Percentiles rank a stretch among this genome's conserved stretches.
Evolutionary conservation across 2,888 invertebrate genomes (phyloP).

Genomic region (Agonopterix alstromeriana): DNA sequence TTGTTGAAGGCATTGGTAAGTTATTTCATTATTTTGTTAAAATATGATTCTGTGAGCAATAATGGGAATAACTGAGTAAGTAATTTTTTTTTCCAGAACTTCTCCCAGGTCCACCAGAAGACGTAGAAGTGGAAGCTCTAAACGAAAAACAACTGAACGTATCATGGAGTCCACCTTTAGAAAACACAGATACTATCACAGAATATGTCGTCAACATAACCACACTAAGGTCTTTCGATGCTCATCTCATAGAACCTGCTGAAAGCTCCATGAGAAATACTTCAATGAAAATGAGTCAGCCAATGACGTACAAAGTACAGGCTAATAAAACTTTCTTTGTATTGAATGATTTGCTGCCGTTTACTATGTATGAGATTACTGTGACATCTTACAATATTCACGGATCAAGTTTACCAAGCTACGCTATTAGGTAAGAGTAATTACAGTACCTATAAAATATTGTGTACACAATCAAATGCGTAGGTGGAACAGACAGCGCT

Average conservation of each 20-base stretch:
- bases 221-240: conserved; percentile 81
- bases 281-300: conserved; percentile 29
- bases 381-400: conserved; percentile 84
- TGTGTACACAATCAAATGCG: too few species aligned
- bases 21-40: too few species aligned
- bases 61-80: neutral
- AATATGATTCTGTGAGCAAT: too few species aligned
- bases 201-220: conserved; percentile 85
- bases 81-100: conserved; percentile 70
- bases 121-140: conserved; percentile 83
- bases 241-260: conserved; percentile 65
- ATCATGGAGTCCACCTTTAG: conserved; percentile 81
- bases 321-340: conserved; percentile 76
- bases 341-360: conserved; percentile 81
- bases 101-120: conserved; percentile 85
- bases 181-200: conserved; percentile 79
- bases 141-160: conserved; percentile 84
- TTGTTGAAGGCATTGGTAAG: conserved; percentile 85
- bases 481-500: too few species aligned
- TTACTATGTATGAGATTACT: conserved; percentile 89
- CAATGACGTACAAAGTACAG: conserved; percentile 73
- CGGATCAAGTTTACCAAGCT: conserved; percentile 86
- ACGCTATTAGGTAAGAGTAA: conserved; percentile 75
- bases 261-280: conserved; percentile 53
- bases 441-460: neutral